Conservation (phyloP, 2,797 vertebrate species). For the Atherinosoma microstoma region DNA sequence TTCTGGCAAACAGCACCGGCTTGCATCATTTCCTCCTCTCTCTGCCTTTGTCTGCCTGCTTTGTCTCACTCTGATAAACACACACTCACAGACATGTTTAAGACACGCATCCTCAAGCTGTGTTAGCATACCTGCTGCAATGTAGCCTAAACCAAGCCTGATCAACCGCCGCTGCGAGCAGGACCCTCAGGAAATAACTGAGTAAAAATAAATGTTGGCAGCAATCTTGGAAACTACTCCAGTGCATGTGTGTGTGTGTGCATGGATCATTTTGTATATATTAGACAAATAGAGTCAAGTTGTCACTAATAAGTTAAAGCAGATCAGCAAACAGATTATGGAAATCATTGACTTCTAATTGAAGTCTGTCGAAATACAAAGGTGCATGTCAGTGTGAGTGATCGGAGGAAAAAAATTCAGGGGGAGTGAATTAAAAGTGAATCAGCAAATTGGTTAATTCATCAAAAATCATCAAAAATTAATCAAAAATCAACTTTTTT, state of each 20-base stretch:
- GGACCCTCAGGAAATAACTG: conserved; percentile 31
- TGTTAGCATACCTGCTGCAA: conserved; percentile 57
- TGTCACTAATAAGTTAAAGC: conserved; percentile 19
- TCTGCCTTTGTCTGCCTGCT: conserved; percentile 25
- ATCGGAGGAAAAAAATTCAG: neutral
- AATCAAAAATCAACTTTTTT: neutral
- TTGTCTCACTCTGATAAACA: conserved; percentile 46
- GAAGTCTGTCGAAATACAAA: conserved; percentile 7
- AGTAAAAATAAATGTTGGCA: conserved; percentile 12
- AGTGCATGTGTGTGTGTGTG: conserved; percentile 1
- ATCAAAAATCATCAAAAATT: neutral
- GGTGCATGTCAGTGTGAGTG: neutral
- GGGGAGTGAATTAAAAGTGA: neutral
- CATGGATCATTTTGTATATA: conserved; percentile 9
- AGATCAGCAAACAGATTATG: conserved; percentile 16
- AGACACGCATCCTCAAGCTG: conserved; percentile 4
- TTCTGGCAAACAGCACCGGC: conserved; percentile 21
- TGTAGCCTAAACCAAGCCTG: conserved; percentile 46
- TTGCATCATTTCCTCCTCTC: conserved; percentile 19
- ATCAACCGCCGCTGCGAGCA: conserved; percentile 27
- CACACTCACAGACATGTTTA: conserved; percentile 22
- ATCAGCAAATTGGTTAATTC: neutral
- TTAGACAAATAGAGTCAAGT: conserved; percentile 18
- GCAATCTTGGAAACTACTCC: conserved; percentile 8
- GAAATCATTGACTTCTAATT: conserved; percentile 1